Evolutionary conservation across 2,113 vertebrate species (phyloP).

Genomic region (Gasterosteus aculeatus): DNA sequence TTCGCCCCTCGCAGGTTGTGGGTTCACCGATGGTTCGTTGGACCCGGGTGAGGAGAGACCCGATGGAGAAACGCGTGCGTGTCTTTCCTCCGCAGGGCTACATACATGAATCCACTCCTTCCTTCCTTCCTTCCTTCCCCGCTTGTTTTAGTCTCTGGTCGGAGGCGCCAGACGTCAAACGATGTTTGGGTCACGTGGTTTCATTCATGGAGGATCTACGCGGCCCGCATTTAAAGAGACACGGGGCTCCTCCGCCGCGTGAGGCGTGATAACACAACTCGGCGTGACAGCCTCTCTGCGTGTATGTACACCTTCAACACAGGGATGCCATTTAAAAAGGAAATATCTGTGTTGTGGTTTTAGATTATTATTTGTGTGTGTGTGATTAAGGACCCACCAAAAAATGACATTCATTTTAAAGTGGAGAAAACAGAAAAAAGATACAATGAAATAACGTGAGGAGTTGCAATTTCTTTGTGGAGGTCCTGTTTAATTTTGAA

Average conservation of each 20-base stretch:
- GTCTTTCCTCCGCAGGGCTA: constrained; percentile 70
- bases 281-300: constrained; percentile 49
- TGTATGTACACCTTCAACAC: constrained; percentile 49
- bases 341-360: constrained; percentile 5
- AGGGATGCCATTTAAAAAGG: background rate
- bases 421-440: too few species aligned
- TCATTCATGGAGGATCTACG: constrained; percentile 93
- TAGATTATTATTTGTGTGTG: too few species aligned
- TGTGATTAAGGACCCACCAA: too few species aligned
- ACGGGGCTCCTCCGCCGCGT: constrained; percentile 61
- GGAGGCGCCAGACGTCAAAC: constrained; percentile 87
- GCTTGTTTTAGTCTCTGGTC: constrained; percentile 77
- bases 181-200: constrained; percentile 95
- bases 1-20: constrained; percentile 38
- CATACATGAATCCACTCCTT: constrained; percentile 76
- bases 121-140: constrained; percentile 71
- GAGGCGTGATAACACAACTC: constrained; percentile 42
- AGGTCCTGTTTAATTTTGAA: background rate
- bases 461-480: background rate
- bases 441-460: background rate
- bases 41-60: constrained; percentile 54
- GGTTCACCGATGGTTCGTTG: constrained; percentile 39
- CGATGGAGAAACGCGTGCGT: constrained; percentile 53
- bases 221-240: constrained; percentile 81
- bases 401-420: too few species aligned